Evolutionary conservation across 2,888 invertebrate species (phyloP), one percentile per base, ranked within the genome.

Genomic region (Liodrosophila aerea): DNA sequence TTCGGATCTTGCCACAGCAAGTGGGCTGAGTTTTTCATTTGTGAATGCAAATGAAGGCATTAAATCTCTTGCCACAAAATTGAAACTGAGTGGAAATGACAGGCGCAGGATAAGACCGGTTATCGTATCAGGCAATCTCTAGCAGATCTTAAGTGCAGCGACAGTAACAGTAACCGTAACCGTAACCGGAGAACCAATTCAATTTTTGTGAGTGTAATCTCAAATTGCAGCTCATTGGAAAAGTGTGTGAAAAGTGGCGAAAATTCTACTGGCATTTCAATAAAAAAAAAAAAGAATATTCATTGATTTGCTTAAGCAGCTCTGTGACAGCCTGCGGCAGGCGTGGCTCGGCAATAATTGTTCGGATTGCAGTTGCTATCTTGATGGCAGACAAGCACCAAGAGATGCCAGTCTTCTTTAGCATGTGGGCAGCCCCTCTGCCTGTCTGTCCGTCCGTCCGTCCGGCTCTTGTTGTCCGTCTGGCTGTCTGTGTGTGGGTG

Each of bases 41-140:
- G 73, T 66, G 68, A 76, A 81, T 81, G 80, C 85, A 81, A 81
- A 81, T 81, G 76, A 76, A 81, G 80, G 80, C 85, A 82, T 83
- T 83, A 83, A 73, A 76, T 83, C 67, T 83, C 67, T 83, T 73
- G 44, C 60, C 63, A 54, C 56, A 82, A 85, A 22, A 81, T 81
- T 81, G 80, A 83, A 83, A 76, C 71, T 73, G 80, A 78, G 83
- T 22, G 22, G 73, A 85, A 64, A 46, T 64, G 72, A 77, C 61
- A 77, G 65, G 56, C 30, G 64, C 77, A 81, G 85, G 82, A 84
- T 84, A 81, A 81, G 66, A 57, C 53, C 36, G 40, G 54, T 51
- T 60, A 22, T 29, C 12, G 15, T 11, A 78, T 76, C 77, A 70
- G 74, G 70, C 77, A 1, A 18, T 11, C 39, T 33, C 9, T 39